These are phyloP conservation scores for Azorinus chamasolen DNA, from an alignment of 2,888 invertebrate genomes.

Conservation along the genomic window DNA sequence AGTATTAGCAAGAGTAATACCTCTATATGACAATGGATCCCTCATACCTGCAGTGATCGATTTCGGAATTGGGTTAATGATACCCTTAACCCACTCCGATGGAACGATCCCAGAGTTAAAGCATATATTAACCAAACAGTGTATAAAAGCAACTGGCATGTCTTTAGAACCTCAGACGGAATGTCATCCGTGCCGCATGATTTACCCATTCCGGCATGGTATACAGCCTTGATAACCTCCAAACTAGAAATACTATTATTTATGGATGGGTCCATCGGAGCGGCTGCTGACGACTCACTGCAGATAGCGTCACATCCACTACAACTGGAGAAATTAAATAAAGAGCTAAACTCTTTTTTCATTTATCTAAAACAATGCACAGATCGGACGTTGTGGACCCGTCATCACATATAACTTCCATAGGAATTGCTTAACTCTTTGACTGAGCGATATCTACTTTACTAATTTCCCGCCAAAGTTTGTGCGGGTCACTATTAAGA, in stretches of 20 bases:
- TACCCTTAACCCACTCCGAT: slow-evolving; percentile 27
- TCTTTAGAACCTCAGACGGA: slow-evolving; percentile 30
- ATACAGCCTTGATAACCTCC: slow-evolving; percentile 19
- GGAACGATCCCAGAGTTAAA: slow-evolving; percentile 39
- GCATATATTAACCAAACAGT: slow-evolving; percentile 37
- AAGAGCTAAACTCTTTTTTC: slow-evolving; percentile 23
- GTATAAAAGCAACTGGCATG: too few relatives aligned
- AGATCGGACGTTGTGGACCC: slow-evolving; percentile 2
- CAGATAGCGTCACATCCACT: neutral
- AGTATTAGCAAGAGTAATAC: too few relatives aligned
- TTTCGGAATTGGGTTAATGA: slow-evolving; percentile 40
- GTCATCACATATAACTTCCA: slow-evolving; percentile 18
- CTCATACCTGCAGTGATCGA: slow-evolving; percentile 13
- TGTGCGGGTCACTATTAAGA: slow-evolving; percentile 6
- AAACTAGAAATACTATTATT: slow-evolving; percentile 8
- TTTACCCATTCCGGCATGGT: slow-evolving; percentile 24
- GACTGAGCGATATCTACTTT: slow-evolving; percentile 30
- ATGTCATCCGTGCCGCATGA: slow-evolving; percentile 30
- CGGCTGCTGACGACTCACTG: too few relatives aligned
- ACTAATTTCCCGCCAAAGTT: slow-evolving; percentile 33
- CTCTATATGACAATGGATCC: slow-evolving; percentile 32
- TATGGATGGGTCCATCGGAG: neutral
- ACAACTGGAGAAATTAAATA: slow-evolving; percentile 9
- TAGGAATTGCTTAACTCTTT: slow-evolving; percentile 16
- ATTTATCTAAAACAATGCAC: slow-evolving; percentile 12